Conservation (phyloP, 1,140 invertebrate genomes). For the Luehdorfia chinensis region DNA sequence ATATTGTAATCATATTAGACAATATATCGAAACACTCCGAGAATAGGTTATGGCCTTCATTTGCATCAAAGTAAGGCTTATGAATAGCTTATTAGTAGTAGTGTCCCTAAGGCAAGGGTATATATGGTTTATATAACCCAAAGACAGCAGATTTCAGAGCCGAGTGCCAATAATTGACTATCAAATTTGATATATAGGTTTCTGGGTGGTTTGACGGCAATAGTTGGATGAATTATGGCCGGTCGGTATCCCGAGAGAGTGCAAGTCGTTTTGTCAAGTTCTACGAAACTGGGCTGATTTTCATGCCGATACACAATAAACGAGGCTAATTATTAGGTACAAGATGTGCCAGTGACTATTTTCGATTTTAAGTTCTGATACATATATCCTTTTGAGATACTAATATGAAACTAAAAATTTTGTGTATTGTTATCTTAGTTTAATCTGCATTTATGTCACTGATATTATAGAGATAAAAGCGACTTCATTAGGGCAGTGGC, state of each 20-base stretch:
- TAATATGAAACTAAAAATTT: no score
- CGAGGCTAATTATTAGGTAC: not conserved
- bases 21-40: no score
- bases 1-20: no score
- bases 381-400: no score
- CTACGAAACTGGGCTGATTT: not conserved
- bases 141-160: constrained; percentile 49
- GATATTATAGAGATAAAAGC: no score
- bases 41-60: no score
- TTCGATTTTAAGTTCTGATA: no score
- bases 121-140: constrained; percentile 51
- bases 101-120: constrained; percentile 29
- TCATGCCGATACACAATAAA: not conserved
- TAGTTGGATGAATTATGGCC: constrained; percentile 58
- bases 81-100: constrained; percentile 45
- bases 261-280: constrained; percentile 33
- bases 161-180: constrained; percentile 72
- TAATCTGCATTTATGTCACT: no score
- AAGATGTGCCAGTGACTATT: no score
- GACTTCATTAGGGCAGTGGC: no score
- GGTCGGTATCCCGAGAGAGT: constrained; percentile 31
- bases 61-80: constrained; percentile 29
- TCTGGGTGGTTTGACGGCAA: constrained; percentile 50
- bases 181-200: constrained; percentile 69
- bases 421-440: no score